A percentile compares a stretch with the other conserved stretches of the same genome.
These are phyloP conservation scores for Heterotilapia buettikoferi DNA, from an alignment of 2,113 vertebrate genomes.

Conservation along the genomic window DNA sequence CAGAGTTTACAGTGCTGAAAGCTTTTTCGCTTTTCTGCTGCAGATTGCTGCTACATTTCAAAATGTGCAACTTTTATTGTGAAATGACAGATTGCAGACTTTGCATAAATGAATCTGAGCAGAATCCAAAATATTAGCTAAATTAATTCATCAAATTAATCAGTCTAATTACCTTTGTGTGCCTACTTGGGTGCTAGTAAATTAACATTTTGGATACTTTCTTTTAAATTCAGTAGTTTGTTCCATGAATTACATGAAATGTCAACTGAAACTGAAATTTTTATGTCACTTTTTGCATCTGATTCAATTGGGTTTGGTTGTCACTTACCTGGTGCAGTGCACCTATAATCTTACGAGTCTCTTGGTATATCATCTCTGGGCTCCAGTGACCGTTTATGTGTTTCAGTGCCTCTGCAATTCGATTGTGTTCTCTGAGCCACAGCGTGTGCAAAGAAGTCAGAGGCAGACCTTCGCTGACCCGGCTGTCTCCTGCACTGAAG, in stretches of 20 bases:
- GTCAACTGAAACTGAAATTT: neutral
- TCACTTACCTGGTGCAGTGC: constrained; percentile 89
- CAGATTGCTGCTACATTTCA: neutral
- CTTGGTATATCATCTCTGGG: constrained; percentile 78
- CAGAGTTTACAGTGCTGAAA: neutral
- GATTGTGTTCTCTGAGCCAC: constrained; percentile 92
- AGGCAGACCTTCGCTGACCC: constrained; percentile 81
- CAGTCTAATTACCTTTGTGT: neutral
- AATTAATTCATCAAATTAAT: neutral
- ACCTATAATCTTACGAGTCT: constrained; percentile 87
- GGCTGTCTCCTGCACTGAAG: constrained; percentile 84
- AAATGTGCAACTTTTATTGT: neutral
- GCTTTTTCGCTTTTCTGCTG: neutral
- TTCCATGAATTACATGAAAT: neutral
- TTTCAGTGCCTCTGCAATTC: constrained; percentile 73
- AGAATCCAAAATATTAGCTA: neutral
- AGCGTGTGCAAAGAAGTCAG: constrained; percentile 81
- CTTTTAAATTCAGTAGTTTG: neutral
- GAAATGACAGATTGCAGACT: neutral
- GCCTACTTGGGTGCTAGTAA: accelerated
- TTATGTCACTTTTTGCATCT: neutral
- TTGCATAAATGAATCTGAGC: neutral
- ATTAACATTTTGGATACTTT: neutral
- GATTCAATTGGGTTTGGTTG: neutral
- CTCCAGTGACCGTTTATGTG: constrained; percentile 84